A percentile compares a stretch with the other conserved stretches of the same genome.
phyloP scores from a whole-genome alignment of 1,140 invertebrate species.

The Adelges cooleyi region DNA sequence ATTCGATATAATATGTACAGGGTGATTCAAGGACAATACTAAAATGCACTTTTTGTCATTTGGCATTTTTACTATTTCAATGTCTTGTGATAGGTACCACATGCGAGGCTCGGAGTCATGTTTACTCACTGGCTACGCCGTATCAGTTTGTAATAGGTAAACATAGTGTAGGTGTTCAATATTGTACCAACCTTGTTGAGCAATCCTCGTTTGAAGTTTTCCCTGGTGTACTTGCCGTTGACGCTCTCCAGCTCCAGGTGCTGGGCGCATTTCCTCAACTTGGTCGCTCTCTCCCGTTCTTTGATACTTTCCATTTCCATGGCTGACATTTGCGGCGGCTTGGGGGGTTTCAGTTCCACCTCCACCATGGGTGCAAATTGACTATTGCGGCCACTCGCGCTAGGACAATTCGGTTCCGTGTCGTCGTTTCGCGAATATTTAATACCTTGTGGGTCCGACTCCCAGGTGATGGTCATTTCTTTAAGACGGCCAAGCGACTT shows the following conservation, averaged over 20 bases:
- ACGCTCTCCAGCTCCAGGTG: constrained; percentile 40
- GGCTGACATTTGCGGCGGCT: constrained; percentile 40
- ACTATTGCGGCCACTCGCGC: neutral
- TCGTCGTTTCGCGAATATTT: constrained; percentile 30
- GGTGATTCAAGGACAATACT: too few species aligned
- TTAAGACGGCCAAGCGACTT: constrained; percentile 29
- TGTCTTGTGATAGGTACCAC: too few species aligned
- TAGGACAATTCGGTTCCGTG: neutral
- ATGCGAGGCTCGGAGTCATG: too few species aligned
- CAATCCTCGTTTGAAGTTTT: constrained; percentile 49
- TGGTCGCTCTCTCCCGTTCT: constrained; percentile 44
- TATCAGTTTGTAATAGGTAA: too few species aligned
- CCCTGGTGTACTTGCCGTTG: constrained; percentile 46
- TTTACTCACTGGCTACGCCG: too few species aligned
- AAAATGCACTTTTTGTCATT: too few species aligned
- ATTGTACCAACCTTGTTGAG: constrained; percentile 51
- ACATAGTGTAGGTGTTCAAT: too few species aligned
- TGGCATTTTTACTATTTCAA: too few species aligned
- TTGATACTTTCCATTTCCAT: constrained; percentile 54
- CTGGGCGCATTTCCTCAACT: constrained; percentile 50
- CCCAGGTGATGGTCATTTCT: constrained; percentile 28
- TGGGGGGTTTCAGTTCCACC: neutral
- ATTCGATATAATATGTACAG: too few species aligned
- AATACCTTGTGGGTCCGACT: neutral
- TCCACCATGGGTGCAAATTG: neutral